Evolutionary conservation across 2,888 invertebrate species (phyloP).

Genomic region (Leptodirus hochenwartii): DNA sequence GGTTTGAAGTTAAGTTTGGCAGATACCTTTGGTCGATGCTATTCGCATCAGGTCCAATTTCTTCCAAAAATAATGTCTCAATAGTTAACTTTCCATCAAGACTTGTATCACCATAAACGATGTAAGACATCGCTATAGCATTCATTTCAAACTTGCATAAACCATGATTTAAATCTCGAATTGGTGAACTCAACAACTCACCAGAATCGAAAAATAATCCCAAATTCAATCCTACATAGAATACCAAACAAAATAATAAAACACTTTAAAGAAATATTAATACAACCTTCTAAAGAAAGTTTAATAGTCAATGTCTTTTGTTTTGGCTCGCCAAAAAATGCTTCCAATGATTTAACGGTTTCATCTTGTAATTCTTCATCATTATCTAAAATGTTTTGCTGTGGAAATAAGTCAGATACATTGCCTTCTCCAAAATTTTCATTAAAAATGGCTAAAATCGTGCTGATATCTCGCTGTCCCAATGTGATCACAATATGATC

Average conservation of each 20-base stretch:
- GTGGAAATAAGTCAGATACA: conserved; percentile 29
- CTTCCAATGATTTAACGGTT: conserved; percentile 46
- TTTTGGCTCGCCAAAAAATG: conserved; percentile 46
- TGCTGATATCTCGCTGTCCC: conserved; percentile 57
- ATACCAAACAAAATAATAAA: no score
- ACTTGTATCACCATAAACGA: conserved; percentile 48
- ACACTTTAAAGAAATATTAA: no score
- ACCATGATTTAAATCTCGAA: conserved; percentile 51
- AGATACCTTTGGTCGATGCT: conserved; percentile 38
- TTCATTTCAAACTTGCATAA: conserved; percentile 50
- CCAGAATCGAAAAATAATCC: conserved; percentile 56
- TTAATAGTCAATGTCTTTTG: conserved; percentile 40
- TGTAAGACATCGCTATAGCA: conserved; percentile 42
- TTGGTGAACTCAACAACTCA: conserved; percentile 56
- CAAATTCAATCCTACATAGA: no score
- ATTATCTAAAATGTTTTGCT: no score
- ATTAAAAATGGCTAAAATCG: conserved; percentile 48
- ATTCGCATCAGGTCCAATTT: conserved; percentile 49
- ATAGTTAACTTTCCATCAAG: conserved; percentile 50
- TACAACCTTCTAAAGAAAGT: conserved; percentile 48
- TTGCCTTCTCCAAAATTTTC: conserved; percentile 49
- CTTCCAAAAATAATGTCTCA: conserved; percentile 49
- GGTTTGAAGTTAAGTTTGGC: no score
- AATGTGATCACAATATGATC: conserved; percentile 49
- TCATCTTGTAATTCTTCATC: conserved; percentile 17